phyloP scores from a whole-genome alignment of 1,140 invertebrate genomes.

The Drosophila seguyi region DNA sequence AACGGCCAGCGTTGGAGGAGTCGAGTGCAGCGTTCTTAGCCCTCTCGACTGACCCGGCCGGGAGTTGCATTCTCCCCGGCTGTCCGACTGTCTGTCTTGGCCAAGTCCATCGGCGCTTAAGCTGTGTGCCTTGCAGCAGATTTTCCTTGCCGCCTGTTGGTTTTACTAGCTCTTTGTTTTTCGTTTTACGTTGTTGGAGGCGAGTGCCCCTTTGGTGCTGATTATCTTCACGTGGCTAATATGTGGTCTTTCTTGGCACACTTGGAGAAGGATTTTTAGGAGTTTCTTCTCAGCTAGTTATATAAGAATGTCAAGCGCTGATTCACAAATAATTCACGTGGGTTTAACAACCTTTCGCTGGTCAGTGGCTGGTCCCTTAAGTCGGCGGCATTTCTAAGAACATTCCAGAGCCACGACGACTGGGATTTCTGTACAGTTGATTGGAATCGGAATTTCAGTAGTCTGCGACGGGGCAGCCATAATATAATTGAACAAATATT shows the following conservation, averaged over 20 bases:
- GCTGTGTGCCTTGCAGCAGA: constrained; percentile 70
- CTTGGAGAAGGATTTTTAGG: constrained; percentile 9
- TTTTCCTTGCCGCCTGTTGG: constrained; percentile 35
- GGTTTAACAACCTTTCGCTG: background rate
- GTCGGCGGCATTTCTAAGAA: background rate
- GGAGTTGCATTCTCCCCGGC: constrained; percentile 49
- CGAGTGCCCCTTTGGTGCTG: constrained; percentile 61
- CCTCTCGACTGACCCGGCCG: constrained; percentile 35
- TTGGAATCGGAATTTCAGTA: constrained; percentile 23
- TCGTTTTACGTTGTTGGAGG: constrained; percentile 25
- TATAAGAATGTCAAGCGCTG: background rate
- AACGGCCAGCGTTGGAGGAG: constrained; percentile 52
- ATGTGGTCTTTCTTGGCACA: constrained; percentile 24
- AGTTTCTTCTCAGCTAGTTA: no score
- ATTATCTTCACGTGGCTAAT: constrained; percentile 70
- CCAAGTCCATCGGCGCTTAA: constrained; percentile 63
- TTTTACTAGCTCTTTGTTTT: constrained; percentile 34
- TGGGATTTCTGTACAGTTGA: constrained; percentile 16
- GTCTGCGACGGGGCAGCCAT: constrained; percentile 1
- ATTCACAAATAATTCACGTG: background rate
- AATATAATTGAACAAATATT: constrained; percentile 69
- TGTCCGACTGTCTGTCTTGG: constrained; percentile 42
- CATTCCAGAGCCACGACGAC: constrained; percentile 15
- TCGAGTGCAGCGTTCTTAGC: constrained; percentile 37
- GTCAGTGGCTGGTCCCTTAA: constrained; percentile 2